Conservation (phyloP, 2,888 invertebrate species). For the Protula sp. region DNA sequence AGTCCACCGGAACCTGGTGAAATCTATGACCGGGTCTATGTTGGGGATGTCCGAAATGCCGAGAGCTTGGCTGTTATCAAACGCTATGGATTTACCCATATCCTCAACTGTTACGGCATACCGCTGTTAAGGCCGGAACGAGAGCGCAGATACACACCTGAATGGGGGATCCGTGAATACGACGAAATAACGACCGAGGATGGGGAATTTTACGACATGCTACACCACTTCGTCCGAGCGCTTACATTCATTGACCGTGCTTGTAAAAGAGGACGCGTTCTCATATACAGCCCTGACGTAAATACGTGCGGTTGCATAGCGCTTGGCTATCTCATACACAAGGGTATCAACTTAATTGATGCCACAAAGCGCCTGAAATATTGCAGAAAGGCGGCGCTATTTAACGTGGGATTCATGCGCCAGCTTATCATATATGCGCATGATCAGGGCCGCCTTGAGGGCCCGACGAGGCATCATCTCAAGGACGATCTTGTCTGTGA, state of each 20-base stretch:
- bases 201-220: slow-evolving; percentile 5
- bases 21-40: slow-evolving; percentile 4
- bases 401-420: slow-evolving; percentile 11
- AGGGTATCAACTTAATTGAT: neutral
- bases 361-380: slow-evolving; percentile 8
- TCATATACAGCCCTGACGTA: slow-evolving; percentile 10
- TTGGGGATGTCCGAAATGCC: neutral
- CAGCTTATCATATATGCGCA: slow-evolving; percentile 6
- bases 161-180: slow-evolving; percentile 5
- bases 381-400: slow-evolving; percentile 4
- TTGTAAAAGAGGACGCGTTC: neutral
- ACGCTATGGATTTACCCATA: neutral
- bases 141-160: slow-evolving; percentile 4
- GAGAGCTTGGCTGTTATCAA: neutral
- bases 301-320: slow-evolving; percentile 6
- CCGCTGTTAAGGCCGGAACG: neutral
- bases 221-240: slow-evolving; percentile 6
- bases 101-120: slow-evolving; percentile 1
- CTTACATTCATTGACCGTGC: slow-evolving; percentile 8
- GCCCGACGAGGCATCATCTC: neutral
- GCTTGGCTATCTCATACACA: slow-evolving; percentile 3
- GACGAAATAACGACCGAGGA: slow-evolving; percentile 10
- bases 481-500: no score
- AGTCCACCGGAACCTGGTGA: slow-evolving; percentile 1
- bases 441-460: slow-evolving; percentile 4